Evolutionary conservation across 2,113 vertebrate genomes (phyloP).

Genomic region (Corvus cornix): DNA sequence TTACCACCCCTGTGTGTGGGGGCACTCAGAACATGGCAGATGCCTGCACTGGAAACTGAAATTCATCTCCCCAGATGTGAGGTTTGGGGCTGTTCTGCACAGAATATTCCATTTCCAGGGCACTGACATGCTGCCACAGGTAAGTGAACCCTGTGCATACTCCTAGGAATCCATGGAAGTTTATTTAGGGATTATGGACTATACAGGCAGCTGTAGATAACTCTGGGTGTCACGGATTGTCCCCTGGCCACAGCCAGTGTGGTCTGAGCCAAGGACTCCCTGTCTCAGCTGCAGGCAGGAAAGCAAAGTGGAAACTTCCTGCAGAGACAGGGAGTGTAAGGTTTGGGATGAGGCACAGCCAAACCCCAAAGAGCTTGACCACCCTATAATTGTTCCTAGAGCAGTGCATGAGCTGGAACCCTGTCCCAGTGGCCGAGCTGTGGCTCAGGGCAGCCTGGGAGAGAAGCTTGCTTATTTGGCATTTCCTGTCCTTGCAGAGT

Average conservation of each 20-base stretch:
- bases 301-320: background rate
- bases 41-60: background rate
- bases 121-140: background rate
- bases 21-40: background rate
- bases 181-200: background rate
- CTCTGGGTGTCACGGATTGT: background rate
- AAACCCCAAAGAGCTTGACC: background rate
- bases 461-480: slow-evolving; percentile 23
- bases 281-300: background rate
- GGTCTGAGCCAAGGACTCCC: background rate
- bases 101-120: background rate
- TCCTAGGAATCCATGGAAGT: background rate
- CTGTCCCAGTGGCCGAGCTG: background rate
- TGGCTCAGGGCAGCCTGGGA: background rate
- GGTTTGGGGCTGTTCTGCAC: background rate
- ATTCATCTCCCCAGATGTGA: background rate
- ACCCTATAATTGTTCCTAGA: background rate
- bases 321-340: background rate
- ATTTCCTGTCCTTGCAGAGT: slow-evolving; percentile 39
- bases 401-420: background rate
- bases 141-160: background rate
- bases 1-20: rapidly evolving
- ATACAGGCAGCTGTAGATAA: rapidly evolving
- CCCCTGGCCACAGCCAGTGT: background rate
- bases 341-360: background rate